Evolutionary conservation across 2,797 vertebrate genomes (phyloP).

Genomic region (Rhodeus uyekii): DNA sequence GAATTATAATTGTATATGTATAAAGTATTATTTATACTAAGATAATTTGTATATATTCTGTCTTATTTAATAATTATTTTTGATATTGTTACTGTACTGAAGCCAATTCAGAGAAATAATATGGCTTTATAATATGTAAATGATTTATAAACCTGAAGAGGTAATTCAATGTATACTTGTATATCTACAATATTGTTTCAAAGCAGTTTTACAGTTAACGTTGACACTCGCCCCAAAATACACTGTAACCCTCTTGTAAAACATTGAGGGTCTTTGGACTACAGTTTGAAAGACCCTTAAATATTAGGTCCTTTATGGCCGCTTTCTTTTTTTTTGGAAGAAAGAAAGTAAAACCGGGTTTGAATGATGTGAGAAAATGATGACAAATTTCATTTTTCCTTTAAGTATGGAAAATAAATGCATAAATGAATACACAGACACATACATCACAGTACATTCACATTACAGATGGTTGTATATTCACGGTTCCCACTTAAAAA

Average conservation of each 20-base stretch:
- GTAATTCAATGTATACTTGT: not conserved
- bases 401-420: conserved; percentile 18
- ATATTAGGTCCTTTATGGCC: not conserved
- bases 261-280: not conserved
- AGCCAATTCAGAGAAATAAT: not conserved
- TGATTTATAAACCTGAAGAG: not conserved
- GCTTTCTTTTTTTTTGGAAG: not conserved
- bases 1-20: not conserved
- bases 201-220: not conserved
- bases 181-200: not conserved
- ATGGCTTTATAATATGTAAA: not conserved
- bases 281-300: not conserved
- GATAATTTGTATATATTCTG: not conserved
- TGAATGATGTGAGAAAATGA: not conserved
- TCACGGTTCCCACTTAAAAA: not conserved
- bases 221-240: not conserved
- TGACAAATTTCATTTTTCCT: not conserved
- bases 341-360: not conserved
- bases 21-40: not conserved
- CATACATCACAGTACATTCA: not conserved
- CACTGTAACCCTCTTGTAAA: not conserved
- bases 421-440: not conserved
- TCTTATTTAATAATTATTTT: not conserved
- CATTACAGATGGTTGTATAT: conserved; percentile 25
- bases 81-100: not conserved